Evolutionary conservation across 2,113 vertebrate genomes (phyloP).

Genomic region (Arenaria interpres): DNA sequence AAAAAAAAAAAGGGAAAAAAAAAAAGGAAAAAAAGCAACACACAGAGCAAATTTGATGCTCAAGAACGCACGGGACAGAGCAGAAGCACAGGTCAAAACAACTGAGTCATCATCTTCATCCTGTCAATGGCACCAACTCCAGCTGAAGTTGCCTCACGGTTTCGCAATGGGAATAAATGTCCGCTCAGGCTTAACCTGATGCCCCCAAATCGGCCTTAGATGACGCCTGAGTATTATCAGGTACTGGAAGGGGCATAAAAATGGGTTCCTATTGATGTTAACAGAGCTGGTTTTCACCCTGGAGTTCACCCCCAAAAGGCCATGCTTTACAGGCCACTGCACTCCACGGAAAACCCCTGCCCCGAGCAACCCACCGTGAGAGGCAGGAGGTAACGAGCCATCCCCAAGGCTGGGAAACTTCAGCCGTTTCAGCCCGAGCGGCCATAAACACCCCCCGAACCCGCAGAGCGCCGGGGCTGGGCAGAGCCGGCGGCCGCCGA

Average conservation of each 20-base stretch:
- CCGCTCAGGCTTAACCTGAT: neutral
- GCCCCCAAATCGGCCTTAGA: neutral
- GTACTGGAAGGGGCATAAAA: neutral
- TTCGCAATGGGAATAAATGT: neutral
- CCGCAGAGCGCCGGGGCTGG: accelerated
- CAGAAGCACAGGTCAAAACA: neutral
- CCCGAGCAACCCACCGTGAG: accelerated
- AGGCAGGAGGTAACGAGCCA: no score
- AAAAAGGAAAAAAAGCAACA: neutral
- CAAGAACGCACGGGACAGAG: neutral
- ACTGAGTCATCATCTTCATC: neutral
- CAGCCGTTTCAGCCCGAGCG: accelerated
- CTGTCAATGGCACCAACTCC: neutral
- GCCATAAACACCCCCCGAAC: neutral
- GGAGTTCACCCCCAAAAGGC: neutral
- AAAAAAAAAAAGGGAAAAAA: neutral
- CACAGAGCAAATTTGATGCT: neutral
- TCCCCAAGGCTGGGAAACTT: neutral
- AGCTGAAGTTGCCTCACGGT: neutral
- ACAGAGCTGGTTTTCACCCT: accelerated
- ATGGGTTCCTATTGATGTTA: accelerated
- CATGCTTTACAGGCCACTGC: accelerated
- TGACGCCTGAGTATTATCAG: no score
- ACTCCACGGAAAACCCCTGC: no score
- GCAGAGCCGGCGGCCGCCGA: neutral